Conservation (phyloP, 1,140 invertebrate species). For the Dinothrombium tinctorium region DNA sequence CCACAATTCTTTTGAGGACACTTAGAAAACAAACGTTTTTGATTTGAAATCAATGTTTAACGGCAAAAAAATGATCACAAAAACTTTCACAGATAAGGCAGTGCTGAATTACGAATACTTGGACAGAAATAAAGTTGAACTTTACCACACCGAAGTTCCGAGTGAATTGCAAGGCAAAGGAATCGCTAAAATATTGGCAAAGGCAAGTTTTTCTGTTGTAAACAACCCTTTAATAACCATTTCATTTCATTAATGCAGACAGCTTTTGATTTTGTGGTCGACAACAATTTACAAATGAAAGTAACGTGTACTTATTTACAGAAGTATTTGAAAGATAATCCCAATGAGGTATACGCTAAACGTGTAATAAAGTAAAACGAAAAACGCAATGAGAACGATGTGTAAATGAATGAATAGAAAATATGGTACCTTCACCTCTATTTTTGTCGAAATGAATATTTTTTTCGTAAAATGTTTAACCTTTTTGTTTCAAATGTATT, state of each 20-base stretch:
- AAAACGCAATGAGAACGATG: too few species aligned
- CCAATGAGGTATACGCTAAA: slow-evolving; percentile 15
- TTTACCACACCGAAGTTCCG: slow-evolving; percentile 26
- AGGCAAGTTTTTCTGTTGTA: slow-evolving; percentile 24
- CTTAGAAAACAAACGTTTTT: not conserved
- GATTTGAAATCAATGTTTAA: not conserved
- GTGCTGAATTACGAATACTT: slow-evolving; percentile 10
- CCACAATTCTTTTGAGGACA: too few species aligned
- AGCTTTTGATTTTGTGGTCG: slow-evolving; percentile 34
- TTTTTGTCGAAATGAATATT: too few species aligned
- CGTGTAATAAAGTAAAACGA: too few species aligned
- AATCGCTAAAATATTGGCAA: slow-evolving; percentile 32
- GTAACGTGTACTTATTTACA: slow-evolving; percentile 36
- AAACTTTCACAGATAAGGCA: slow-evolving; percentile 8
- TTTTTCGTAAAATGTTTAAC: too few species aligned
- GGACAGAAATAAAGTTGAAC: not conserved
- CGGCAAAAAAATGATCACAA: not conserved
- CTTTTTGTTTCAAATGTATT: too few species aligned
- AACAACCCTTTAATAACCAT: slow-evolving; percentile 1
- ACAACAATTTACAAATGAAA: slow-evolving; percentile 31
- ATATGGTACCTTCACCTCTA: too few species aligned
- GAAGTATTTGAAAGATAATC: slow-evolving; percentile 31
- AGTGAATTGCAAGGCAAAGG: slow-evolving; percentile 31
- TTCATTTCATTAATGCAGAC: slow-evolving; percentile 23
- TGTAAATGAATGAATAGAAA: too few species aligned